Base-by-base conservation (phyloP, 2,797 vertebrate genomes). In the Enteromius radiatus region DNA sequence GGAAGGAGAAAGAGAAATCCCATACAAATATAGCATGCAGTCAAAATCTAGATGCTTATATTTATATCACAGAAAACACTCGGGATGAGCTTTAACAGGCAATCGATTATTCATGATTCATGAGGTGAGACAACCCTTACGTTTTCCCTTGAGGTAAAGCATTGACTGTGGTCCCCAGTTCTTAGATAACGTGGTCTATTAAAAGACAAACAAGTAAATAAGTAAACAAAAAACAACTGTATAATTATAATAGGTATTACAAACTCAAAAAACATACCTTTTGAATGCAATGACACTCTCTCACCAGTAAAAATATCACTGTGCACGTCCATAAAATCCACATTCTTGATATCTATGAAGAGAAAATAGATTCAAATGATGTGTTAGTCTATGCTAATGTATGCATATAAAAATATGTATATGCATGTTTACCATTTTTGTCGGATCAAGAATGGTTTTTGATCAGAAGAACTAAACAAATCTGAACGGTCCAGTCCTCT, bases 121-220 rank as follows among this genome's bases (percentile, higher is more conserved):
- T n/a, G n/a, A 59, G 45, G 59, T 0, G 17, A n/a, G 9, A 23
- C 12, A 33, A 84, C 69, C 93, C 94, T 94, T 87, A 95, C 94
- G 91, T 89, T 94, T 95, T 63, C 94, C 94, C 88, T 95, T 95
- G 63, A 95, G 80, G 84, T 95, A 95, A 90, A 95, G 93, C 94
- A 94, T 95, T 82, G 94, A 95, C 90, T 95, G 94, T 74, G 94
- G 94, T 52, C 94, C 91, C 94, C 94, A 95, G 90, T 93, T 93
- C 83, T 93, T 65, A 31, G 93, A 91, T 36, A 92, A 87, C 87
- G 93, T 78, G 5, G 59, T 85, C 89, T 79, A 38, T 75, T 68
- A 38, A 23, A 68, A 75, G 10, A 77, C 31, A 26, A 14, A 63
- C 5, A n/a, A 56, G 36, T 1, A 81, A 6, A 81, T 47, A 41